Base-by-base conservation (phyloP, 2,888 invertebrate species). In the Zygothrica quintamaculata region DNA sequence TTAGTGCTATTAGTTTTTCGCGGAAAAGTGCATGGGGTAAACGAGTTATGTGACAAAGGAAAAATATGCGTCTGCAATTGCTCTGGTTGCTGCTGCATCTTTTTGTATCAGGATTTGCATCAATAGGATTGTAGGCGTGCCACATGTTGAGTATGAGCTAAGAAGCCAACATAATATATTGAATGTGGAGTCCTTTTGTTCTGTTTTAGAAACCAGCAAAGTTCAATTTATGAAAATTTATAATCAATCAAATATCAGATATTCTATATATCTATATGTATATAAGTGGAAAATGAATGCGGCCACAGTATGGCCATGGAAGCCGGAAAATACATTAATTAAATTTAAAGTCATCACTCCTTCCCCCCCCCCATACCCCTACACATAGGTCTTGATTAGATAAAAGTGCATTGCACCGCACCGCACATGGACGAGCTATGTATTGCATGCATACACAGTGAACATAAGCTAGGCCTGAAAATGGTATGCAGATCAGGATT, bases 391-490 rank as follows among this genome's bases (percentile, higher is more conserved):
- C 51, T 69, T 78, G 84, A 84, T 81, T 81, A 81, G 80, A 81
- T 78, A 71, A 71, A 76, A 81, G 81, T 84, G 81, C 80, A 81
- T 59, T 81, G 84, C 77, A 58, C 77, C 67, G 74, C 70, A 58
- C 46, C 51, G 18, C 18, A 22, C 18, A 22, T 18, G 39, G 50
- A 25, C 5, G 16, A 40, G 36, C 60, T 25, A 57, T 61, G 59
- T 74, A 57, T 31, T 58, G 57, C 42, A 46, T 60, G 70, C 65
- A 55, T 65, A 53, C 59, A 15, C 55, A 3, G 18, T 5, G 18
- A 5, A 60, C 26, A 58, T 48, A 26, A 43, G 43, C 44, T 29
- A 39, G 36, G 33, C 16, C 34, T 33, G 15, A 12, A 15, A 11
- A 16, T 37, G 52, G 29, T 7, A 29, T n/a, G 1, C 2, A 9